Evolutionary conservation across 1,140 invertebrate species (phyloP).

Genomic region (Chironomus tepperi): DNA sequence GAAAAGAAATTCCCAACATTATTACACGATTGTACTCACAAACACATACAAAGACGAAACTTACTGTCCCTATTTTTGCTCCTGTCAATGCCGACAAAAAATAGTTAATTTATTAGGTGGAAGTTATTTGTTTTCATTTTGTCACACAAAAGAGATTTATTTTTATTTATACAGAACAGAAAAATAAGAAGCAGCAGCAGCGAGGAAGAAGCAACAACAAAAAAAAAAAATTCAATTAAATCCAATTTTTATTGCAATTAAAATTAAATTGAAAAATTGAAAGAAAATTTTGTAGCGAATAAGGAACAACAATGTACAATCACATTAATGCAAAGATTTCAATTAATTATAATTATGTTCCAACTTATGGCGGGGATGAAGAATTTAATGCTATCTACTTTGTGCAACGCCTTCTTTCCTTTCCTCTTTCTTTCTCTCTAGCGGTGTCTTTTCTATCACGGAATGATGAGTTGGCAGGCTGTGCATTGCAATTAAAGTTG

Average conservation of each 20-base stretch:
- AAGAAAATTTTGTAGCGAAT: neutral
- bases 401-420: neutral
- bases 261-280: conserved; percentile 3
- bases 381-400: conserved; percentile 2
- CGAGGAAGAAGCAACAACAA: neutral
- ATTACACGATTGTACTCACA: neutral
- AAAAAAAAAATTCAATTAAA: neutral
- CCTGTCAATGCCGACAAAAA: neutral
- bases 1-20: neutral
- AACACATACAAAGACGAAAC: neutral
- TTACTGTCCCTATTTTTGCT: neutral
- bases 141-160: conserved; percentile 8
- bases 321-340: neutral
- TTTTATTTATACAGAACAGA: neutral
- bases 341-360: neutral
- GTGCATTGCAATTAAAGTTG: neutral
- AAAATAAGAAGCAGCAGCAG: neutral
- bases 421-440: neutral
- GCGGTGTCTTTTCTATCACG: neutral
- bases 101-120: conserved; percentile 13
- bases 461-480: neutral
- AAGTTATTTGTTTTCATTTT: conserved; percentile 15
- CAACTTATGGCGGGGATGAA: neutral
- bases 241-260: neutral
- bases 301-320: neutral